These are phyloP conservation scores for Scortum barcoo DNA, from an alignment of 2,113 vertebrate species.

Conservation along the genomic window DNA sequence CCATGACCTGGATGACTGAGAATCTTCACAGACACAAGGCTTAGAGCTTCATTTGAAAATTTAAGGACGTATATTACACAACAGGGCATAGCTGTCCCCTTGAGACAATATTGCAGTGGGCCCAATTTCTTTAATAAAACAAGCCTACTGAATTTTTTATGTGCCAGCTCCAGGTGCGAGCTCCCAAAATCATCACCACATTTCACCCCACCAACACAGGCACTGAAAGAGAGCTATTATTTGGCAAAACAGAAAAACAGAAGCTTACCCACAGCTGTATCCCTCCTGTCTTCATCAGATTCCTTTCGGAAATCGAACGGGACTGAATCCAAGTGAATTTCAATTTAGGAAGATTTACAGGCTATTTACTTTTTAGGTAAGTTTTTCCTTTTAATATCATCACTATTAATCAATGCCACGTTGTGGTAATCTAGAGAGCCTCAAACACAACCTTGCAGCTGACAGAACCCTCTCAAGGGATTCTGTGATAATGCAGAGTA, in stretches of 20 bases:
- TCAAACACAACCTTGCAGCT: slow-evolving; percentile 78
- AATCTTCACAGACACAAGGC: too few relatives aligned
- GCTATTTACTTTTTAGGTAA: slow-evolving; percentile 77
- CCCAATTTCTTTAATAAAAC: slow-evolving; percentile 49
- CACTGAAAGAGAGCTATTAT: slow-evolving; percentile 24
- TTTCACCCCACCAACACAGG: slow-evolving; percentile 17
- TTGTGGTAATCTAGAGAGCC: slow-evolving; percentile 76
- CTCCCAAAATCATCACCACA: slow-evolving; percentile 42
- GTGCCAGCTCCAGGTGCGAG: slow-evolving; percentile 41
- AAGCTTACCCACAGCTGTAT: slow-evolving; percentile 14
- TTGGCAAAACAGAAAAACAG: slow-evolving; percentile 40
- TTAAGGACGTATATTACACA: slow-evolving; percentile 25
- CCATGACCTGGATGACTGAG: too few relatives aligned
- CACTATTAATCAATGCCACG: slow-evolving; percentile 77
- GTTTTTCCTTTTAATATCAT: slow-evolving; percentile 76
- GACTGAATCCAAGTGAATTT: slow-evolving; percentile 71
- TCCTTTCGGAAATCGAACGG: slow-evolving; percentile 43
- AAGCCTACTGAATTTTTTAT: slow-evolving; percentile 36
- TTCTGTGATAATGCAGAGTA: slow-evolving; percentile 84
- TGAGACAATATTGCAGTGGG: slow-evolving; percentile 18
- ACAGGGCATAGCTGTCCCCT: neutral
- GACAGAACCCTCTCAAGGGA: slow-evolving; percentile 83
- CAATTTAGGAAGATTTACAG: slow-evolving; percentile 73
- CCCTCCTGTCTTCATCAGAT: slow-evolving; percentile 1
- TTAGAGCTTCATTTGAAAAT: slow-evolving; percentile 25